Evolutionary conservation across 1,140 invertebrate species (phyloP).

Genomic region (Lepeophtheirus salmonis): DNA sequence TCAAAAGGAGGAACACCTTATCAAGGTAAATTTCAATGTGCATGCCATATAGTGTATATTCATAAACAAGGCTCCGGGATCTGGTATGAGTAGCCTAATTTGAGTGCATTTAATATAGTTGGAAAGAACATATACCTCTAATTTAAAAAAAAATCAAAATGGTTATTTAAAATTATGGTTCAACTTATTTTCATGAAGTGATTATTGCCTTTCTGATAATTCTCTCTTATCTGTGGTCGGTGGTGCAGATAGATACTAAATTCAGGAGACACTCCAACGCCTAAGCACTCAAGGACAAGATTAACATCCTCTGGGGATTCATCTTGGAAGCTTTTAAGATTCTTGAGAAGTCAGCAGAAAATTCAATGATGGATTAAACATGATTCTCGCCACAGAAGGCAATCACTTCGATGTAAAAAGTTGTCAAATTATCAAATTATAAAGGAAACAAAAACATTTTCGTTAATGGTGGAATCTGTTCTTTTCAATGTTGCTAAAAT

Average conservation of each 20-base stretch:
- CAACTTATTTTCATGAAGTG: neutral
- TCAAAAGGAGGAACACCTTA: conserved; percentile 80
- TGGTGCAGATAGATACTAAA: too few species aligned
- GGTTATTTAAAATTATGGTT: neutral
- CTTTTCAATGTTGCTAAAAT: neutral
- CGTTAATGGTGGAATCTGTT: neutral
- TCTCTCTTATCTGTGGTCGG: too few species aligned
- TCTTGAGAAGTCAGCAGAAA: too few species aligned
- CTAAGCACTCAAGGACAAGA: too few species aligned
- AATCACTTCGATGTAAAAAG: neutral
- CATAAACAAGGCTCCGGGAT: neutral
- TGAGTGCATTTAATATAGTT: neutral
- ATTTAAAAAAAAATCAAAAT: neutral
- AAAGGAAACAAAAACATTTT: neutral
- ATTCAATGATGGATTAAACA: too few species aligned
- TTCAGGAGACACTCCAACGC: too few species aligned
- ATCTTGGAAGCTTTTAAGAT: too few species aligned
- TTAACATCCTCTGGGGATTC: too few species aligned
- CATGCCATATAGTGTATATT: neutral
- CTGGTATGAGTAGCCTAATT: neutral
- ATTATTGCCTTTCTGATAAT: neutral
- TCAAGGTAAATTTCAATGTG: conserved; percentile 47
- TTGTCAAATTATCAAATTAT: neutral
- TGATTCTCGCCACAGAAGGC: too few species aligned
- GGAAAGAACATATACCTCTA: neutral